Conservation (phyloP, 2,888 invertebrate genomes). For the Plagiodera versicolora region DNA sequence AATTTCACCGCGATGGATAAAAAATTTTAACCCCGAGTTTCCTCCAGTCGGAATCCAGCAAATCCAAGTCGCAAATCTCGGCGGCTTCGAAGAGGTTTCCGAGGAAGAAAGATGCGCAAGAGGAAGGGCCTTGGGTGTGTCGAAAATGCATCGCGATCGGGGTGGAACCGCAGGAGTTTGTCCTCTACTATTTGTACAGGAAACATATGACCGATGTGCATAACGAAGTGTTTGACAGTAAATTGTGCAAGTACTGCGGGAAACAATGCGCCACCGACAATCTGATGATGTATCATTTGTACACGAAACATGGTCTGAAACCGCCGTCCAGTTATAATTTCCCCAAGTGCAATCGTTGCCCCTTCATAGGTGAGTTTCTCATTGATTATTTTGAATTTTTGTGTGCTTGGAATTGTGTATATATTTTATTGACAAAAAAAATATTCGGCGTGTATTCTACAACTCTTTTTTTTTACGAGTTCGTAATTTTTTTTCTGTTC, state of each 20-base stretch:
- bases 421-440: no score
- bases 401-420: no score
- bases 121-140: constrained; percentile 80
- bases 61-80: neutral
- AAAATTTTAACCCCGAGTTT: neutral
- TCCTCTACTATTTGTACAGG: constrained; percentile 76
- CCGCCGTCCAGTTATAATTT: constrained; percentile 73
- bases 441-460: no score
- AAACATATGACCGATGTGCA: constrained; percentile 82
- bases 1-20: neutral
- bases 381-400: no score
- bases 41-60: neutral
- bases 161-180: constrained; percentile 65
- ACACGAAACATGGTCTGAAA: constrained; percentile 74
- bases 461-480: no score
- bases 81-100: constrained; percentile 7
- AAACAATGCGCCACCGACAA: constrained; percentile 73
- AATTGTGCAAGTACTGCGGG: constrained; percentile 84
- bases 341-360: constrained; percentile 78
- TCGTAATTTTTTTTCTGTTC: no score
- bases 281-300: constrained; percentile 76
- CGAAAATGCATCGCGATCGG: constrained; percentile 71
- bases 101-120: constrained; percentile 20
- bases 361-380: constrained; percentile 60
- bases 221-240: constrained; percentile 73